phyloP scores from a whole-genome alignment of 2,888 invertebrate genomes.

The Ctenicera cuprea region DNA sequence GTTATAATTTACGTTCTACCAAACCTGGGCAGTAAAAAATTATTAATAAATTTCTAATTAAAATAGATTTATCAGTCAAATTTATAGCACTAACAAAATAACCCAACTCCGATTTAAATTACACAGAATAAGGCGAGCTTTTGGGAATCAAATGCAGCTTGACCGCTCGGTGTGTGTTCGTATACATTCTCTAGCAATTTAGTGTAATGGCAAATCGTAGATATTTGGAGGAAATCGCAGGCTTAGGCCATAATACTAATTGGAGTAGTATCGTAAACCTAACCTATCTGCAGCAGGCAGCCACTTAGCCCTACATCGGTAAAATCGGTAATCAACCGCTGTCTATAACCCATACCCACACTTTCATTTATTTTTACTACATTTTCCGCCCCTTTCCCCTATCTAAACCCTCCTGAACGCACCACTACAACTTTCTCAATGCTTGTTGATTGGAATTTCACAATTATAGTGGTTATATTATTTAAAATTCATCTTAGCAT shows the following conservation, averaged over 20 bases:
- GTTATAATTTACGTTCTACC: no score
- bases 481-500: no score
- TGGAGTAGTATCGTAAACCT: constrained; percentile 66
- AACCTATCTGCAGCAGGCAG: constrained; percentile 66
- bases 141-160: constrained; percentile 41
- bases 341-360: constrained; percentile 62
- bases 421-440: background rate
- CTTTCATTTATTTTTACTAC: constrained; percentile 55
- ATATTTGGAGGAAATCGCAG: constrained; percentile 57
- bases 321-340: constrained; percentile 67
- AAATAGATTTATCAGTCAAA: no score
- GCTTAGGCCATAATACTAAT: constrained; percentile 66
- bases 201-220: constrained; percentile 57
- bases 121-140: background rate
- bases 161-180: constrained; percentile 39
- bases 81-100: no score
- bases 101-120: background rate
- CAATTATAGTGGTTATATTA: background rate
- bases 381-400: constrained; percentile 36
- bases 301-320: constrained; percentile 63
- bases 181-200: constrained; percentile 54
- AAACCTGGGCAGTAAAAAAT: no score
- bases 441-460: background rate
- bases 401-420: constrained; percentile 7
- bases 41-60: no score